phyloP scores from a whole-genome alignment of 2,113 vertebrate species.

The Dendropsophus ebraccatus region DNA sequence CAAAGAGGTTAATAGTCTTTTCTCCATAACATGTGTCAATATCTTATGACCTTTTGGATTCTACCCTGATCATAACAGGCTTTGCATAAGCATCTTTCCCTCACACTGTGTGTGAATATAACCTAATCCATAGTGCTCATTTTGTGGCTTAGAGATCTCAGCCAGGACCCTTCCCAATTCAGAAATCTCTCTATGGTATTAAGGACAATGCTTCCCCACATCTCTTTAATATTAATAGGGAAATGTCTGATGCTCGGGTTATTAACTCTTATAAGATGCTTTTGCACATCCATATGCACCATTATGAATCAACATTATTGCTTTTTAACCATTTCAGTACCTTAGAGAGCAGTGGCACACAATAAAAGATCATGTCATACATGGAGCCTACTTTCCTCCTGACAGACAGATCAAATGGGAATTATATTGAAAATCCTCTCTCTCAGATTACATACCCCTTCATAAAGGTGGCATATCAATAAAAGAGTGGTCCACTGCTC shows the following conservation, averaged over 20 bases:
- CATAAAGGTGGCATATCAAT: background rate
- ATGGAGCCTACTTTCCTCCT: background rate
- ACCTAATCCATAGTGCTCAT: conserved; percentile 53
- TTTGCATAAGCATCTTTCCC: conserved; percentile 56
- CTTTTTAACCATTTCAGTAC: conserved; percentile 50
- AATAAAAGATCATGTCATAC: conserved; percentile 14
- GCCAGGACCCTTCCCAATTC: conserved; percentile 46
- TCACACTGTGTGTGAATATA: conserved; percentile 39
- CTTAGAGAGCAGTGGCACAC: conserved; percentile 10
- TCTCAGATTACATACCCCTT: background rate
- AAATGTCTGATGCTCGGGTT: conserved; percentile 47
- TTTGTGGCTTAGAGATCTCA: conserved; percentile 54
- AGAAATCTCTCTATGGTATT: conserved; percentile 55
- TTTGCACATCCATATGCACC: conserved; percentile 32
- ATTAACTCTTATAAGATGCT: conserved; percentile 50
- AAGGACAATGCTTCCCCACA: conserved; percentile 43
- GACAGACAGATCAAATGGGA: conserved; percentile 32
- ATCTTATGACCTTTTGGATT: conserved; percentile 57
- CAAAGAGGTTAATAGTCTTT: conserved; percentile 47
- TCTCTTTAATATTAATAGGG: conserved; percentile 55
- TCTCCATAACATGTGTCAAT: conserved; percentile 54
- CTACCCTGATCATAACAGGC: conserved; percentile 54
- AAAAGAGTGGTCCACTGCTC: background rate
- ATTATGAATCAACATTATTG: conserved; percentile 53
- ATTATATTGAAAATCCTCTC: background rate